A percentile compares a stretch with the other conserved stretches of the same genome.
Conservation (phyloP, 2,797 vertebrate species). For the Enteromius afrohamiltoni region DNA sequence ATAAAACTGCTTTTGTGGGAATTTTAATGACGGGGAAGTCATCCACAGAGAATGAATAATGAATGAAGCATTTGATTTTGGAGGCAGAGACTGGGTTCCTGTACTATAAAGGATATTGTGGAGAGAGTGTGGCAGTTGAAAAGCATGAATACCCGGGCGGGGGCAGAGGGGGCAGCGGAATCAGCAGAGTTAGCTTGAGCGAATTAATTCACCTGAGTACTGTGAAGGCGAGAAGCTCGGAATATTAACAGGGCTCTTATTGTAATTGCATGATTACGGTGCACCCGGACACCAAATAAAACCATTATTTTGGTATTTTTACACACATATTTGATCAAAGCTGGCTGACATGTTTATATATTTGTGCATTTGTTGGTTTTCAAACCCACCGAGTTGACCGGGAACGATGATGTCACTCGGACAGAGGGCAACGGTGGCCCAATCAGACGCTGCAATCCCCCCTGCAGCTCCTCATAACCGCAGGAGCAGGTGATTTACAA, state of each 20-base stretch:
- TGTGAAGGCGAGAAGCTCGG: slow-evolving; percentile 53
- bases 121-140: slow-evolving; percentile 42
- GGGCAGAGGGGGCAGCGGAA: slow-evolving; percentile 35
- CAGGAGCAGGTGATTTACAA: slow-evolving; percentile 78
- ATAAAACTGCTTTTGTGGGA: slow-evolving; percentile 40
- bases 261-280: slow-evolving; percentile 62
- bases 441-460: slow-evolving; percentile 46
- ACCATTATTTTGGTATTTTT: slow-evolving; percentile 61
- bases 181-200: slow-evolving; percentile 55
- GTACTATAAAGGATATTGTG: slow-evolving; percentile 52
- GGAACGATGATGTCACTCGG: slow-evolving; percentile 55
- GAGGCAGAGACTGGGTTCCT: slow-evolving; percentile 30
- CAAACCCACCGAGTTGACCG: not conserved
- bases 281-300: slow-evolving; percentile 61
- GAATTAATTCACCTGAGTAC: slow-evolving; percentile 64
- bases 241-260: slow-evolving; percentile 65
- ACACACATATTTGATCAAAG: slow-evolving; percentile 60
- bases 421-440: slow-evolving; percentile 34
- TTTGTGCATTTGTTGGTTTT: slow-evolving; percentile 49
- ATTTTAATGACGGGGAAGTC: slow-evolving; percentile 48
- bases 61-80: slow-evolving; percentile 50
- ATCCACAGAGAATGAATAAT: slow-evolving; percentile 55
- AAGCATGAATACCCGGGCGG: slow-evolving; percentile 46
- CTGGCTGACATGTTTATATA: slow-evolving; percentile 54
- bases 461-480: slow-evolving; percentile 38